Conservation (phyloP, 2,888 invertebrate genomes). For the Pyrrhosoma nymphula region DNA sequence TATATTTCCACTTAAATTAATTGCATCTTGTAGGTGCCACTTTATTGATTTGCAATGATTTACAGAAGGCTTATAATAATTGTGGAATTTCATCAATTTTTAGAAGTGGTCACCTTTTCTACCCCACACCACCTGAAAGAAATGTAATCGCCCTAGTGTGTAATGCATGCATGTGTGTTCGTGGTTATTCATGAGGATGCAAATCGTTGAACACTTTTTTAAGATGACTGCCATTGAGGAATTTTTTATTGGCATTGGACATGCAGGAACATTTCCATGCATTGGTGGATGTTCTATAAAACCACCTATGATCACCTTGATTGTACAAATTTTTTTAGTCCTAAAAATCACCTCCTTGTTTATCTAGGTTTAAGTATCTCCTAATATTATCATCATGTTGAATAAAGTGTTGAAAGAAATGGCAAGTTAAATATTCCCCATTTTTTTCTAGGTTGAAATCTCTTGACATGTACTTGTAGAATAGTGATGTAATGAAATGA, state of each 20-base stretch:
- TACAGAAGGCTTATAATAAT: constrained; percentile 33
- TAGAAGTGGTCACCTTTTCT: constrained; percentile 61
- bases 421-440: constrained; percentile 21
- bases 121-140: constrained; percentile 56
- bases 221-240: constrained; percentile 64
- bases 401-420: constrained; percentile 50
- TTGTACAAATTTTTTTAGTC: constrained; percentile 67
- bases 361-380: constrained; percentile 66
- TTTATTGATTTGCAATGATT: constrained; percentile 44
- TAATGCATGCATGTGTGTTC: constrained; percentile 58
- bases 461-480: constrained; percentile 57
- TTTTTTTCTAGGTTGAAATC: constrained; percentile 32
- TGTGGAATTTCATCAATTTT: constrained; percentile 57
- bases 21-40: constrained; percentile 49
- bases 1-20: constrained; percentile 57
- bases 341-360: constrained; percentile 52
- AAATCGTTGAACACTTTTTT: constrained; percentile 61
- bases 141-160: constrained; percentile 55
- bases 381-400: constrained; percentile 48
- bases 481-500: constrained; percentile 20
- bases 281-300: constrained; percentile 47
- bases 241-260: constrained; percentile 61
- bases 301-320: constrained; percentile 66
- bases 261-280: constrained; percentile 67
- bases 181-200: constrained; percentile 34